These are phyloP conservation scores for Brachyalestes nurse DNA, from an alignment of 2,797 vertebrate genomes.

Conservation along the genomic window DNA sequence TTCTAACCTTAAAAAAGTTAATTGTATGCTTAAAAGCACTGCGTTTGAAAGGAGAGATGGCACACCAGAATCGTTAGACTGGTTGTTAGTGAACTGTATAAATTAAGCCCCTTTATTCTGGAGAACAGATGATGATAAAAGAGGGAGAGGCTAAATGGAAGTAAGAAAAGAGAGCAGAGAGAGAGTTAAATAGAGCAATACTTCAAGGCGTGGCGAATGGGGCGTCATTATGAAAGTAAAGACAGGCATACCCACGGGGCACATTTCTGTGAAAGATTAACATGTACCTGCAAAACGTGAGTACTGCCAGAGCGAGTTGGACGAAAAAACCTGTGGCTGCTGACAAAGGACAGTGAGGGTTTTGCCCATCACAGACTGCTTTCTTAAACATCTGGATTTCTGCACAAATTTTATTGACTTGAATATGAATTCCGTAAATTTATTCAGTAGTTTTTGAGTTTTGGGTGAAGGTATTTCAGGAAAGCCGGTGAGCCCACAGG, in stretches of 20 bases:
- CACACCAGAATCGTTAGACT: not conserved
- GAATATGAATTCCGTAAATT: not conserved
- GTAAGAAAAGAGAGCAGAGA: slow-evolving; percentile 18
- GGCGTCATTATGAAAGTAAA: slow-evolving; percentile 46
- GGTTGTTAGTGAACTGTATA: not conserved
- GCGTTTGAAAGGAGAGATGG: not conserved
- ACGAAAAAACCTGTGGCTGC: slow-evolving; percentile 54
- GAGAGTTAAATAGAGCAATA: slow-evolving; percentile 49
- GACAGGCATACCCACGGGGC: slow-evolving; percentile 67
- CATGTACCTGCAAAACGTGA: slow-evolving; percentile 61
- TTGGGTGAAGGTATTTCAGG: not conserved
- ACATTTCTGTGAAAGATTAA: slow-evolving; percentile 59
- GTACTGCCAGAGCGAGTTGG: slow-evolving; percentile 41
- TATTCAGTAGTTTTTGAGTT: not conserved
- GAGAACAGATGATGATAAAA: slow-evolving; percentile 48
- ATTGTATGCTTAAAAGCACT: not conserved
- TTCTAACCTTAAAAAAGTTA: too few relatives aligned
- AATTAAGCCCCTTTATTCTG: slow-evolving; percentile 36
- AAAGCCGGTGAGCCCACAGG: not conserved
- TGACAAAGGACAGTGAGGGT: slow-evolving; percentile 56
- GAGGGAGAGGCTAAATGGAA: slow-evolving; percentile 32
- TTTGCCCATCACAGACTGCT: not conserved
- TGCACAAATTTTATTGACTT: not conserved
- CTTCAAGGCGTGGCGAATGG: slow-evolving; percentile 49
- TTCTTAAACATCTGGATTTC: not conserved